A percentile compares a stretch with the other conserved stretches of the same genome.
Conservation (phyloP, 1,140 invertebrate genomes). For the Heterodera carotae region DNA sequence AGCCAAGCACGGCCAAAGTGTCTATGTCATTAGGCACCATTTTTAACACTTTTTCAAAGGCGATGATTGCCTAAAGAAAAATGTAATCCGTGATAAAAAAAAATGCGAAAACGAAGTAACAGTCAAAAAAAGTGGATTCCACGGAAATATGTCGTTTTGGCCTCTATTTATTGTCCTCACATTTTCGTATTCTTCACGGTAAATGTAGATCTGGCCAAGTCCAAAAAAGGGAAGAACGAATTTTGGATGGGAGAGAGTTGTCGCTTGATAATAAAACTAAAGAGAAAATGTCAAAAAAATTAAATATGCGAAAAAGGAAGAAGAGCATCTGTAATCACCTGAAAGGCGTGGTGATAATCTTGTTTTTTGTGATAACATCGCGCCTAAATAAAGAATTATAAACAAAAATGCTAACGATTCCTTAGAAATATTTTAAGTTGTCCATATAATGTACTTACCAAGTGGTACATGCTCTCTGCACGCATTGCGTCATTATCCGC, state of each 20-base stretch:
- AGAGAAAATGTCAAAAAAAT: slow-evolving; percentile 74
- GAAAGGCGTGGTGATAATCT: slow-evolving; percentile 56
- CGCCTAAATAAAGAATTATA: slow-evolving; percentile 68
- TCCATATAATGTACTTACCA: no score
- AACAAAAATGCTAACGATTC: no score
- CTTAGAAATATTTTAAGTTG: no score
- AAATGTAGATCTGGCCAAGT: slow-evolving; percentile 98
- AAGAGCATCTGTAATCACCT: slow-evolving; percentile 35
- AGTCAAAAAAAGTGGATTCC: no score
- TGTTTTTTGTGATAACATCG: slow-evolving; percentile 78
- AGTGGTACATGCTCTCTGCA: slow-evolving; percentile 96
- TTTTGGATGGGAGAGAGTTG: slow-evolving; percentile 88
- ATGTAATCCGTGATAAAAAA: slow-evolving; percentile 7
- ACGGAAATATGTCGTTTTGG: slow-evolving; percentile 8
- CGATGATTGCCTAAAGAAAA: slow-evolving; percentile 81
- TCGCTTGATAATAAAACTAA: slow-evolving; percentile 99
- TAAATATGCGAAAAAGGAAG: slow-evolving; percentile 10
- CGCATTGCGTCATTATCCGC: slow-evolving; percentile 98
- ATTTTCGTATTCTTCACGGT: slow-evolving; percentile 93
- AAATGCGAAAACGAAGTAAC: no score
- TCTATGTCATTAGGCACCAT: slow-evolving; percentile 96
- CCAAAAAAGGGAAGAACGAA: slow-evolving; percentile 98
- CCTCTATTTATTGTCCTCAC: slow-evolving; percentile 69
- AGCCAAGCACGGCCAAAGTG: slow-evolving; percentile 98
- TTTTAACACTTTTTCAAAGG: slow-evolving; percentile 98